Evolutionary conservation across 2,113 vertebrate species (phyloP), one percentile per base, ranked within the genome.

Genomic region (Myiopsitta monachus): DNA sequence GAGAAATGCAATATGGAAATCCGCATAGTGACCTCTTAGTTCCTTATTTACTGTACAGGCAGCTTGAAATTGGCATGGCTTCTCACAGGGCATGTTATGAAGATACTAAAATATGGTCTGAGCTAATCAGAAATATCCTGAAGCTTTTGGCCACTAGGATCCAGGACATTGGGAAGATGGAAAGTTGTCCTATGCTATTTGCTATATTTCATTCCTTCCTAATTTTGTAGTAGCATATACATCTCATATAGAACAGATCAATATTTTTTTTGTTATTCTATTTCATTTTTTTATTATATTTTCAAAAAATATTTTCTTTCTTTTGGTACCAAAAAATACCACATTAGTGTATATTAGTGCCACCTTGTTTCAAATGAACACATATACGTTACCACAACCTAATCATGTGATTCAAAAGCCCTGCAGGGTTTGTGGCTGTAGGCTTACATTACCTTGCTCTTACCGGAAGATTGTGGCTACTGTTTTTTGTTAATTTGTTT

Each of bases 1-100:
- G 31, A 83, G 43, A 4, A 47, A 10, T 19, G 21, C 19, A 66
- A 11, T 68, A 18, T 14, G 73, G 54, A 79, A 90, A 83, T 76
- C 17, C 13, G 18, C 33, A 14, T 36, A 0, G 0, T 81, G 26
- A 39, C 36, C 11, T 21, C 57, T 54, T 18, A 23, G 30, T 19
- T 86, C 19, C 46, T 78, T 83, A 14, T 51, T 88, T 27, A 24
- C 28, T 36, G 5, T 16, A 44, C 7, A 12, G 46, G 27, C n/a
- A 85, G 36, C 41, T 59, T 77, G 49, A 83, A 83, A 74, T 67
- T 51, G 22, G 3, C 0, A 2, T n/a, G n/a, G 46, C 31, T 85
- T 3, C 57, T 81, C 27, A 52, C 30, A 67, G 18, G 39, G 8
- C 43, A 18, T 49, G 14, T 21, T 27, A 51, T 2, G 7, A 67